phyloP scores from a whole-genome alignment of 2,888 invertebrate species.

The Caenorhabditis sulstoni region DNA sequence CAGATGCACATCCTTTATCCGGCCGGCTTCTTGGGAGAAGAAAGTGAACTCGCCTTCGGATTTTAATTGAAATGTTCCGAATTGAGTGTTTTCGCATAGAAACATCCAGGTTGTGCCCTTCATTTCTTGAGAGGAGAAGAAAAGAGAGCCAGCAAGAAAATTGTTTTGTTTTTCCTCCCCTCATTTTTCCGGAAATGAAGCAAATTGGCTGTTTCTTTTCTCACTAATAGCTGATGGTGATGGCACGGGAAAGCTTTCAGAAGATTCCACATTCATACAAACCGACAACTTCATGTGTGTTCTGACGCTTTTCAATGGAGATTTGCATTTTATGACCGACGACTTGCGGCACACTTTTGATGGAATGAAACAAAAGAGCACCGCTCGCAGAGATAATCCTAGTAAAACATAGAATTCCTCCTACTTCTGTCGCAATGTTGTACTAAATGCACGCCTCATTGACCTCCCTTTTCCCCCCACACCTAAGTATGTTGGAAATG shows the following conservation, averaged over 20 bases:
- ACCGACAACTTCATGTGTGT: too few species aligned
- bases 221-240: too few species aligned
- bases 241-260: not conserved
- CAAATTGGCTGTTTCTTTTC: constrained; percentile 23
- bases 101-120: not conserved
- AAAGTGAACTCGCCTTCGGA: not conserved
- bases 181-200: constrained; percentile 16
- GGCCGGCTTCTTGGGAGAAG: not conserved
- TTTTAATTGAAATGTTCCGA: constrained; percentile 18
- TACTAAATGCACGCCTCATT: constrained; percentile 56
- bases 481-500: constrained; percentile 47
- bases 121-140: too few species aligned
- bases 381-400: constrained; percentile 43
- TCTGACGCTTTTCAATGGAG: constrained; percentile 7
- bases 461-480: constrained; percentile 25
- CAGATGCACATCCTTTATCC: constrained; percentile 39
- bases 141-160: too few species aligned
- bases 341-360: constrained; percentile 32
- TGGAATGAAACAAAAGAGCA: constrained; percentile 55
- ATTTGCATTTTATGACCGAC: constrained; percentile 48
- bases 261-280: too few species aligned
- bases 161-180: not conserved
- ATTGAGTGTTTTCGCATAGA: not conserved
- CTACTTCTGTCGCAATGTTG: constrained; percentile 40
- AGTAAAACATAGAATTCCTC: constrained; percentile 34